phyloP scores from a whole-genome alignment of 2,888 invertebrate species.

The Vanessa cardui region DNA sequence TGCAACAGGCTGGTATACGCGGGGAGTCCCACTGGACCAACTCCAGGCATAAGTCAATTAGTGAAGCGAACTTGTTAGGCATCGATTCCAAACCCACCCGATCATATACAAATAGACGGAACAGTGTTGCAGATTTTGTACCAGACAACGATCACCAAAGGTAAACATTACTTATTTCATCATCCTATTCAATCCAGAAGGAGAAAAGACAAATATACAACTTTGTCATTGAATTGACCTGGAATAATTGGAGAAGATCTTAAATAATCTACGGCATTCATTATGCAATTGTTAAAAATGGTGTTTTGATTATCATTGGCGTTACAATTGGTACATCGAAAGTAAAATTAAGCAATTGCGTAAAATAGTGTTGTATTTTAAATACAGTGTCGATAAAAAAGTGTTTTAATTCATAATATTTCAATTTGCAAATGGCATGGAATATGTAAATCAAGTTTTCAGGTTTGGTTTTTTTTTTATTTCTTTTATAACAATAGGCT shows the following conservation, averaged over 20 bases:
- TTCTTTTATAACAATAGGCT: too few species aligned
- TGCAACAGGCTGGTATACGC: slow-evolving; percentile 87
- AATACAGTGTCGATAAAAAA: too few species aligned
- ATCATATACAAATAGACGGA: slow-evolving; percentile 76
- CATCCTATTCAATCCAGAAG: too few species aligned
- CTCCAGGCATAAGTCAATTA: slow-evolving; percentile 86
- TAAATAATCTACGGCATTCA: not conserved
- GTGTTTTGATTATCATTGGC: too few species aligned
- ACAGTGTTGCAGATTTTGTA: slow-evolving; percentile 84
- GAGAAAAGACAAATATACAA: too few species aligned
- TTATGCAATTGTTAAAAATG: too few species aligned
- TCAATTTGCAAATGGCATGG: not conserved
- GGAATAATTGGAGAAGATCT: not conserved
- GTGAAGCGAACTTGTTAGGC: slow-evolving; percentile 92
- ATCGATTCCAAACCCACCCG: slow-evolving; percentile 79
- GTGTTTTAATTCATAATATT: too few species aligned
- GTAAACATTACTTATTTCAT: slow-evolving; percentile 52
- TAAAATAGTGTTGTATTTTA: too few species aligned
- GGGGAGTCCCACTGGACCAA: slow-evolving; percentile 79
- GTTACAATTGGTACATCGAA: too few species aligned
- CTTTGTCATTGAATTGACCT: too few species aligned
- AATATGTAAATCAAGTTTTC: not conserved
- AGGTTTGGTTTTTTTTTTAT: too few species aligned
- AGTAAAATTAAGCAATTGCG: too few species aligned
- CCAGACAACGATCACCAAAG: slow-evolving; percentile 82